A percentile compares a stretch with the other conserved stretches of the same genome.
These are phyloP conservation scores for Salmo trutta DNA, from an alignment of 2,797 vertebrate species.

Conservation along the genomic window DNA sequence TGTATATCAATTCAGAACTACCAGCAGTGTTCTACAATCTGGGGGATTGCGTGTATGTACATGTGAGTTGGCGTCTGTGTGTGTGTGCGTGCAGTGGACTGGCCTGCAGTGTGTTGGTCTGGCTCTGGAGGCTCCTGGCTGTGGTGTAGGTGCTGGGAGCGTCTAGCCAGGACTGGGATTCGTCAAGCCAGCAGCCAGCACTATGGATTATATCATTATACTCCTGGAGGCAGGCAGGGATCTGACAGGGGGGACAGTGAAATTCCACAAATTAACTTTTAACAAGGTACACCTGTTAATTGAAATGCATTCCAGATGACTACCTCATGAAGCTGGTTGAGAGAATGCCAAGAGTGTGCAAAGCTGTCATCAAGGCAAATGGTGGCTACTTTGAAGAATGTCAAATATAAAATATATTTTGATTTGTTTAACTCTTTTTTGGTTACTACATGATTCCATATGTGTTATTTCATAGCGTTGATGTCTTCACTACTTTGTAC, in stretches of 20 bases:
- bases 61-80: not conserved
- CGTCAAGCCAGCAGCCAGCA: conserved; percentile 82
- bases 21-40: not conserved
- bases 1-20: not conserved
- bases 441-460: no score
- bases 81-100: conserved; percentile 18
- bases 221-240: conserved; percentile 84
- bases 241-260: conserved; percentile 66
- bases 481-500: no score
- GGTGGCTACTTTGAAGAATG: no score
- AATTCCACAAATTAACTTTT: no score
- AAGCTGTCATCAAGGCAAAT: no score
- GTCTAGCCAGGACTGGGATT: conserved; percentile 77
- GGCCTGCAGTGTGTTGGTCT: conserved; percentile 83
- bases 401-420: no score
- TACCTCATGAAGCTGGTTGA: no score
- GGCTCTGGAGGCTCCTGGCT: conserved; percentile 79
- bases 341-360: no score
- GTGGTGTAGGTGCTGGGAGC: conserved; percentile 72
- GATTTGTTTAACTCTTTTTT: no score
- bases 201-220: conserved; percentile 80
- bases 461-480: no score
- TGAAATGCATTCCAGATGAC: no score
- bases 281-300: not conserved
- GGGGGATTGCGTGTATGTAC: not conserved